Evolutionary conservation across 2,797 vertebrate species (phyloP), one percentile per base, ranked within the genome.

Genomic region (Pipistrellus nathusii): DNA sequence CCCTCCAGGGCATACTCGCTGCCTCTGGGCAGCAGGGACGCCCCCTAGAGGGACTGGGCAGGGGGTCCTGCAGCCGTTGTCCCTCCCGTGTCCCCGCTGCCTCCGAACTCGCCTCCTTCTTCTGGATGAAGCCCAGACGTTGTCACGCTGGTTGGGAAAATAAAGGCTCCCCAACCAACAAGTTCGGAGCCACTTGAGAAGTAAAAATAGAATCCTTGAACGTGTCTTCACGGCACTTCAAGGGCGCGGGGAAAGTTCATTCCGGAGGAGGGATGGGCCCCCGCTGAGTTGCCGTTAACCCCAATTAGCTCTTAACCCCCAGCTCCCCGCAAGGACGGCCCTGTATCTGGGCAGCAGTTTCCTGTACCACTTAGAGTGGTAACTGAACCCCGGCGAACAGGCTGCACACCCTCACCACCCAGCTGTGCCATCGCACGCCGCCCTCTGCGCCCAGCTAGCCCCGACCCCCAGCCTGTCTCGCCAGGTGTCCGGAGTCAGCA

Each of bases 181-280:
- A 1, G 18, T 41, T 77, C 71, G 46, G 57, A 91, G 87, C 68
- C 90, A 93, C 94, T 94, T 55, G 88, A 96, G 90, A 92, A 93
- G 38, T 91, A 95, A 94, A 96, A 96, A 96, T 96, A 96, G 95
- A 91, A 32, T 71, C 92, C 91, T 96, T 35, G 51, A 96, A 44
- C 38, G 1, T 53, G 21, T 85, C 82, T 84, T 78, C 76, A 10
- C 68, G 17, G 32, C 20, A 30, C 69, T 51, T 91, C 94, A 95
- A 96, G 95, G 96, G 48, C 57, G 0, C 0, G n/a, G 30, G 27
- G 57, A 69, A 83, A 75, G 93, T 92, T 94, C 83, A 32, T 53
- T 80, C 80, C 83, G 25, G 0, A 15, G 41, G 25, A 87, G 84
- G 72, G 18, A 46, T 1, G 48, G 59, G 76, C 32, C 89, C 66